phyloP scores from a whole-genome alignment of 1,140 invertebrate genomes.

The Liolophura sinensis region DNA sequence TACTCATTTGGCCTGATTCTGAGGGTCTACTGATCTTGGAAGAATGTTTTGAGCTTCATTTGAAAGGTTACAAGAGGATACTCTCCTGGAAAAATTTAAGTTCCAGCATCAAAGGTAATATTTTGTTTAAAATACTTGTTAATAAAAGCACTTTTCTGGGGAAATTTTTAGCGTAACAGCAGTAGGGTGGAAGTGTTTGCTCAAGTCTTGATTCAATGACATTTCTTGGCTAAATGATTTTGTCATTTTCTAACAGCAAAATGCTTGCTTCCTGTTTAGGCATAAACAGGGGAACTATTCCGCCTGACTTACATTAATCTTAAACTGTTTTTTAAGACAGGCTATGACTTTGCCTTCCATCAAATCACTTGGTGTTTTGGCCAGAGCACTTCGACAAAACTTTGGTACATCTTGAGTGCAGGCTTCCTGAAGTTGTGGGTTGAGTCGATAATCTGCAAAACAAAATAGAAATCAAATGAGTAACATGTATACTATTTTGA shows the following conservation, averaged over 20 bases:
- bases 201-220: too few relatives aligned
- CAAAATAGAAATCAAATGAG: background rate
- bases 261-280: background rate
- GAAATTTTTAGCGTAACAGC: too few relatives aligned
- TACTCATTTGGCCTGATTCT: too few relatives aligned
- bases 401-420: slow-evolving; percentile 76
- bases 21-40: background rate
- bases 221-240: background rate
- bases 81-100: too few relatives aligned
- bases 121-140: too few relatives aligned
- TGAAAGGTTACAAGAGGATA: background rate
- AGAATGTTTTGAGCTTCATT: background rate
- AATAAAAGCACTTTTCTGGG: too few relatives aligned
- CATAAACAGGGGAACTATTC: background rate
- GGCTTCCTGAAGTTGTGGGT: slow-evolving; percentile 79
- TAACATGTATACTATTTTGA: too few relatives aligned
- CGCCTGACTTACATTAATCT: slow-evolving; percentile 26
- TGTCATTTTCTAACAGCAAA: background rate
- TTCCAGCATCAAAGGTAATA: too few relatives aligned
- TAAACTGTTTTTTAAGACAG: slow-evolving; percentile 57
- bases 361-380: slow-evolving; percentile 38
- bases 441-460: slow-evolving; percentile 83
- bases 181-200: too few relatives aligned
- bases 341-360: slow-evolving; percentile 52
- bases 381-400: slow-evolving; percentile 66